Conservation (phyloP, 2,888 invertebrate species). For the Heliothis peltigera region DNA sequence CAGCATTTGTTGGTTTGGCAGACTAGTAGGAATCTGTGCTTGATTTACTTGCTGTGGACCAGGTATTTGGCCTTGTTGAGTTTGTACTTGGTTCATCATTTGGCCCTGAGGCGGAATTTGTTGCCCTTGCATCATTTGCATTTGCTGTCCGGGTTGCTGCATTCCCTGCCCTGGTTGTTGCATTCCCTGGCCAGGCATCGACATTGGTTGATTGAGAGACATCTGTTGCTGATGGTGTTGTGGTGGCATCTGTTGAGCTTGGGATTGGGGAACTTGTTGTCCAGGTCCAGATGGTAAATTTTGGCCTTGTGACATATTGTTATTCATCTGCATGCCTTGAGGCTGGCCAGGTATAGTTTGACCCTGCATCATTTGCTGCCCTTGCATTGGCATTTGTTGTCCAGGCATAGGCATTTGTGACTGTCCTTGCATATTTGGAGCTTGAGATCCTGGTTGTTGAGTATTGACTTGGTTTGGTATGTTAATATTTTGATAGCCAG, state of each 20-base stretch:
- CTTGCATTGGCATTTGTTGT: slow-evolving; percentile 72
- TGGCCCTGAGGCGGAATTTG: slow-evolving; percentile 68
- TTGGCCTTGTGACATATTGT: slow-evolving; percentile 71
- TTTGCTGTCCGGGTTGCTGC: slow-evolving; percentile 67
- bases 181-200: slow-evolving; percentile 69
- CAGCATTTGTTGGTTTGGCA: slow-evolving; percentile 63
- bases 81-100: slow-evolving; percentile 70
- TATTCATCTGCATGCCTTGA: slow-evolving; percentile 67
- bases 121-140: slow-evolving; percentile 73
- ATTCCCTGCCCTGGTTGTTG: slow-evolving; percentile 67
- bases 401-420: slow-evolving; percentile 72
- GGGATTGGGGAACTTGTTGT: slow-evolving; percentile 65
- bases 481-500: slow-evolving; percentile 75
- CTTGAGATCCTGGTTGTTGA: slow-evolving; percentile 71
- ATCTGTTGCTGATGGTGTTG: slow-evolving; percentile 62
- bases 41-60: slow-evolving; percentile 60
- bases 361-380: slow-evolving; percentile 54
- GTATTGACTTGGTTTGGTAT: slow-evolving; percentile 74
- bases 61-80: slow-evolving; percentile 64
- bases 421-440: slow-evolving; percentile 69
- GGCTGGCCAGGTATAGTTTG: slow-evolving; percentile 52
- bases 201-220: slow-evolving; percentile 67
- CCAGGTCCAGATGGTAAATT: slow-evolving; percentile 64
- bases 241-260: slow-evolving; percentile 64
- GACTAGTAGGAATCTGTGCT: slow-evolving; percentile 53